Percentiles rank a stretch among this genome's conserved stretches.
Evolutionary conservation across 2,113 vertebrate genomes (phyloP).

Genomic region (Thalassarche chlororhynchos): DNA sequence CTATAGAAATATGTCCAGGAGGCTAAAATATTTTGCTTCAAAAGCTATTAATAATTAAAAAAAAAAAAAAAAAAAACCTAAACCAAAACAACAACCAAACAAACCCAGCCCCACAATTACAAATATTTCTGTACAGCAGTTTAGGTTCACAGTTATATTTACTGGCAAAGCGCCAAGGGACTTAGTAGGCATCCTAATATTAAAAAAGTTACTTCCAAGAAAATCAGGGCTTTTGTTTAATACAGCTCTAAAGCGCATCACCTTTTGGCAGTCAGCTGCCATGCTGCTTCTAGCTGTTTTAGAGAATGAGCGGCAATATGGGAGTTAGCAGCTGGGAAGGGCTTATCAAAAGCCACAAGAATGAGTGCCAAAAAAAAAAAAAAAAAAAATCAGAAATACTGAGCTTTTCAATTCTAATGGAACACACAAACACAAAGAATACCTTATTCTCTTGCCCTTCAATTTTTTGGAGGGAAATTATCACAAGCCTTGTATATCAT

Average conservation of each 20-base stretch:
- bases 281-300: background rate
- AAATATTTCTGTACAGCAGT: background rate
- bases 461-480: background rate
- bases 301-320: background rate
- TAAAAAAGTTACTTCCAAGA: background rate
- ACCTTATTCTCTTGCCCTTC: background rate
- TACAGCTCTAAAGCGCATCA: background rate
- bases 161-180: background rate
- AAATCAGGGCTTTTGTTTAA: background rate
- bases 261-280: background rate
- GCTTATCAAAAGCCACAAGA: slow-evolving; percentile 13
- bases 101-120: background rate
- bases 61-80: no score
- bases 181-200: background rate
- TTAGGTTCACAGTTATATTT: background rate
- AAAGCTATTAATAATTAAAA: background rate
- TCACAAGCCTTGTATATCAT: background rate
- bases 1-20: background rate
- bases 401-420: background rate
- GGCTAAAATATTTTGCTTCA: background rate
- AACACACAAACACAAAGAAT: background rate
- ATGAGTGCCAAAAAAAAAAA: background rate
- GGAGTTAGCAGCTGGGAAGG: background rate
- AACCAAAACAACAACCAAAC: background rate
- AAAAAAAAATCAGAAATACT: background rate